A percentile compares a stretch with the other conserved stretches of the same genome.
Evolutionary conservation across 2,113 vertebrate genomes (phyloP).

Genomic region (Pycnonotus jocosus): DNA sequence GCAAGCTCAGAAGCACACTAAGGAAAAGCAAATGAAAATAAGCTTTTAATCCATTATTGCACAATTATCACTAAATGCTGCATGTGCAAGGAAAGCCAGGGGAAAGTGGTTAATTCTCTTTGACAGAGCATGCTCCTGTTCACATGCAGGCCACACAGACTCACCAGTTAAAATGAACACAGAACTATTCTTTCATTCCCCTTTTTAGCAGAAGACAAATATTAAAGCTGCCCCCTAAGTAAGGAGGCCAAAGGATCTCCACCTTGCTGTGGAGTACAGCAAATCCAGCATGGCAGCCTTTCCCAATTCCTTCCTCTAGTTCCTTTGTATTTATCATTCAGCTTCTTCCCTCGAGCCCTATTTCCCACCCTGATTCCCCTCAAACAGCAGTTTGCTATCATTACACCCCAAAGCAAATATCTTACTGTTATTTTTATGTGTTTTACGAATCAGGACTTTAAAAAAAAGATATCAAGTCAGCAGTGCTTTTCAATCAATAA

Average conservation of each 20-base stretch:
- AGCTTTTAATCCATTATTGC: neutral
- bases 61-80: neutral
- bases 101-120: conserved; percentile 66
- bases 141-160: conserved; percentile 66
- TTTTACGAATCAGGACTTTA: neutral
- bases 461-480: neutral
- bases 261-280: neutral
- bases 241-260: conserved; percentile 30
- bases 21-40: conserved; percentile 32
- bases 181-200: neutral
- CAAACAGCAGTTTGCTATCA: neutral
- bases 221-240: neutral
- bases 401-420: neutral
- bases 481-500: neutral
- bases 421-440: neutral
- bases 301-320: neutral
- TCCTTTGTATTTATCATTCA: neutral
- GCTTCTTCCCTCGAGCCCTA: neutral
- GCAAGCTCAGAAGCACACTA: conserved; percentile 23
- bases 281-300: neutral
- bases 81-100: neutral
- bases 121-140: conserved; percentile 84
- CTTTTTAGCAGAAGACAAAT: conserved; percentile 41
- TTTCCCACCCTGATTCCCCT: neutral
- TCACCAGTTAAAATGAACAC: neutral